phyloP scores from a whole-genome alignment of 2,797 vertebrate genomes.

The Fratercula arctica region DNA sequence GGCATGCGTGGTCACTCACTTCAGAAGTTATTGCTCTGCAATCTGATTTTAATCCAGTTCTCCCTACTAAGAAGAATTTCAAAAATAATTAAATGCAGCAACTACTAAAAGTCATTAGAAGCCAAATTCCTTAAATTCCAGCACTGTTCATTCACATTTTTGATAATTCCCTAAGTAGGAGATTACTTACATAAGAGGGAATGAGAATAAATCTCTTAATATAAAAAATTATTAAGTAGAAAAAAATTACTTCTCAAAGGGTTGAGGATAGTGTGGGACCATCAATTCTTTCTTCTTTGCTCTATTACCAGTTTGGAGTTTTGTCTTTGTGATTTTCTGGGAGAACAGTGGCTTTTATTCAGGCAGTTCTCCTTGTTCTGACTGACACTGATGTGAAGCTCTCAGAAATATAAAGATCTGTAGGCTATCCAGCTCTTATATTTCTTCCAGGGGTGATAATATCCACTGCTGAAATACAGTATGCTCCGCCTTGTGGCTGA shows the following conservation, averaged over 20 bases:
- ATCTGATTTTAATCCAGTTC: not conserved
- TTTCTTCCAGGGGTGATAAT: not conserved
- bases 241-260: not conserved
- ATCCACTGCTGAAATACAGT: not conserved
- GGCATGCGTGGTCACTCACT: not conserved
- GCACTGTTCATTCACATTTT: not conserved
- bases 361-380: not conserved
- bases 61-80: not conserved
- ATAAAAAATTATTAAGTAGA: not conserved
- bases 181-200: not conserved
- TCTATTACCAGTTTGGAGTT: not conserved
- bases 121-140: not conserved
- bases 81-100: not conserved
- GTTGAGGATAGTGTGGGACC: not conserved
- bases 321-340: not conserved
- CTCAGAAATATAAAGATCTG: not conserved
- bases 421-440: not conserved
- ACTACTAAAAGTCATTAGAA: not conserved
- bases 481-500: not conserved
- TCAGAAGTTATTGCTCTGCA: not conserved
- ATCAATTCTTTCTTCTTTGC: not conserved
- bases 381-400: not conserved
- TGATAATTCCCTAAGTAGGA: not conserved
- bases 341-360: not conserved
- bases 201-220: not conserved